Percentiles rank a stretch among this genome's conserved stretches.
phyloP scores from a whole-genome alignment of 92 coral and sea anemone genomes.

The Bergia puertoricense region DNA sequence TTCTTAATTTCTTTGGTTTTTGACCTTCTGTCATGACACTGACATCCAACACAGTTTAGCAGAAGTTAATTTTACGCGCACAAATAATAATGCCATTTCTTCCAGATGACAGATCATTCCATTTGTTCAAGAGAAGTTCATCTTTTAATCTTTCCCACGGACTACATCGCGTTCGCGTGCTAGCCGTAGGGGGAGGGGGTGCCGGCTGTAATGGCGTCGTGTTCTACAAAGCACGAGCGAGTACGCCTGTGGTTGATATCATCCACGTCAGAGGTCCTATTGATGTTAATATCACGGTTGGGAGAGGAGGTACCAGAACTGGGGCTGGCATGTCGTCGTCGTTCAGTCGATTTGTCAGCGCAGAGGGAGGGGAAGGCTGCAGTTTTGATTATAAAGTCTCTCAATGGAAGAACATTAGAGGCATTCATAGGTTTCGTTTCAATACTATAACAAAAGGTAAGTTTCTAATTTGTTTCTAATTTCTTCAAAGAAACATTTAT shows the following conservation, averaged over 20 bases:
- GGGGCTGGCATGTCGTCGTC: background rate
- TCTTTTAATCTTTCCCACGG: background rate
- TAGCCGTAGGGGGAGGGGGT: conserved; percentile 38
- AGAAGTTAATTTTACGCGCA: too few species aligned
- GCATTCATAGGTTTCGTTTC: conserved; percentile 4
- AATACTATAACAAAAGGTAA: conserved; percentile 26
- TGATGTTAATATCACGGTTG: conserved; percentile 5
- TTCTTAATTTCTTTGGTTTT: too few species aligned
- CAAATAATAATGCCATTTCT: background rate
- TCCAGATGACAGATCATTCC: background rate
- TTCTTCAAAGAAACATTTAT: background rate
- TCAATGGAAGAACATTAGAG: background rate
- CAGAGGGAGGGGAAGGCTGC: conserved; percentile 10
- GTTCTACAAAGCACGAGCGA: conserved; percentile 2
- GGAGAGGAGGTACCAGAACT: background rate
- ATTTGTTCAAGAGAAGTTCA: background rate
- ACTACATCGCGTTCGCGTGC: conserved; percentile 3
- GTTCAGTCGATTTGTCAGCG: background rate
- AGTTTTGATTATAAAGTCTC: background rate
- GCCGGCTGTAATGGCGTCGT: background rate
- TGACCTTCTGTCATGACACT: too few species aligned
- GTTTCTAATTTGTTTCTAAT: background rate
- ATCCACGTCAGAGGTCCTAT: background rate
- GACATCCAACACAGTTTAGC: too few species aligned
- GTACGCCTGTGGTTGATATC: background rate